Base-by-base conservation (phyloP, 2,797 vertebrate species). In the Crenichthys baileyi region DNA sequence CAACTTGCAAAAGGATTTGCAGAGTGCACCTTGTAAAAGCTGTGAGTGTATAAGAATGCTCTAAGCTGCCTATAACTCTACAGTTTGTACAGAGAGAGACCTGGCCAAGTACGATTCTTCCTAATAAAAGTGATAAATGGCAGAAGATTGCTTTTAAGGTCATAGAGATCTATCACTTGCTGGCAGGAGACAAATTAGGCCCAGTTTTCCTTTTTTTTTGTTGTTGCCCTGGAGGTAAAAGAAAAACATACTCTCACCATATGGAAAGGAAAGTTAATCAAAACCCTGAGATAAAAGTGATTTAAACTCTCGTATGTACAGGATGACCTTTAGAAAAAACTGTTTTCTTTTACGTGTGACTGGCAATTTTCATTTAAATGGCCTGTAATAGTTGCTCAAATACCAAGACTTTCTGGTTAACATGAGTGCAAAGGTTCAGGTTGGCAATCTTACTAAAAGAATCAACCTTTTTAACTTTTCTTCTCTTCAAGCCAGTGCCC, bases 181-280 rank as follows among this genome's bases (percentile, higher is more conserved):
- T 88, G 88, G 86, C 87, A 89, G 90, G 71, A 92, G 91, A 93
- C 90, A 92, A 92, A 93, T 91, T 90, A 87, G 81, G 68, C 76
- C 74, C 39, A 63, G 84, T 84, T 91, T 88, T 51, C 87, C 61
- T 50, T 70, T n/a, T 85, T 84, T 84, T 68, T 79, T 88, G 82
- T 86, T 16, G 8, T 87, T 85, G 87, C 72, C 87, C 53, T 70
- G 65, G 31, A 56, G 83, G 72, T 73, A 70, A 63, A 51, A 72
- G 76, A 77, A 77, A 85, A 46, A 65, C 68, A 72, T 73, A 80
- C 82, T 84, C 73, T 48, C 77, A 74, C 78, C 53, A 71, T 63
- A n/a, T 76, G 72, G 73, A 80, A 16, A 29, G 72, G 76, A 1
- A 12, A 76, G 89, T 90, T 81, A 85, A 93, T 92, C 90, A 90